phyloP scores from a whole-genome alignment of 2,888 invertebrate genomes.

The Eubasilissa splendida region DNA sequence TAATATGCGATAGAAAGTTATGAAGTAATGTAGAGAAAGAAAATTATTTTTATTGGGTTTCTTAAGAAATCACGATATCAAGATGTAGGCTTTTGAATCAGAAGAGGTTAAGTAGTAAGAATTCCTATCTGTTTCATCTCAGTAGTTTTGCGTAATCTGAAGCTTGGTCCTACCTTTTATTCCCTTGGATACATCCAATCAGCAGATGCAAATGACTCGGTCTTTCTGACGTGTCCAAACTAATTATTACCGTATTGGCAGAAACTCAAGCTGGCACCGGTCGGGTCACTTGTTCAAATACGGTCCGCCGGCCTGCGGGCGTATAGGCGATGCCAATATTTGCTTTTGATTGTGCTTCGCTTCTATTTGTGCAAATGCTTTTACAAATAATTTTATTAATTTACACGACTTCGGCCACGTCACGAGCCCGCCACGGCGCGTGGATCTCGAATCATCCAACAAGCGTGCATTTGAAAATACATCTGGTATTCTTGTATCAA shows the following conservation, averaged over 20 bases:
- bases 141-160: no score
- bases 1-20: no score
- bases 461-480: no score
- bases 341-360: neutral
- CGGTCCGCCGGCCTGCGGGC: neutral
- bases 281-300: constrained; percentile 28
- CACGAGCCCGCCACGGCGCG: neutral
- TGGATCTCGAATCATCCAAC: neutral
- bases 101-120: no score
- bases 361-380: constrained; percentile 38
- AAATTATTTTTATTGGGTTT: no score
- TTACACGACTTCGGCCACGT: constrained; percentile 5
- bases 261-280: neutral
- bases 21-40: no score
- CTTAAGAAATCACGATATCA: no score
- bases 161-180: no score
- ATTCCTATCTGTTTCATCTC: no score
- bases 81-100: no score
- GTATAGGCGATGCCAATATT: constrained; percentile 19
- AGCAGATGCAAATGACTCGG: neutral
- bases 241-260: constrained; percentile 1
- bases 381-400: constrained; percentile 4
- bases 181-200: neutral
- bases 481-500: no score
- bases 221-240: constrained; percentile 16